phyloP scores from a whole-genome alignment of 2,797 vertebrate species.

The Danio aesculapii region DNA sequence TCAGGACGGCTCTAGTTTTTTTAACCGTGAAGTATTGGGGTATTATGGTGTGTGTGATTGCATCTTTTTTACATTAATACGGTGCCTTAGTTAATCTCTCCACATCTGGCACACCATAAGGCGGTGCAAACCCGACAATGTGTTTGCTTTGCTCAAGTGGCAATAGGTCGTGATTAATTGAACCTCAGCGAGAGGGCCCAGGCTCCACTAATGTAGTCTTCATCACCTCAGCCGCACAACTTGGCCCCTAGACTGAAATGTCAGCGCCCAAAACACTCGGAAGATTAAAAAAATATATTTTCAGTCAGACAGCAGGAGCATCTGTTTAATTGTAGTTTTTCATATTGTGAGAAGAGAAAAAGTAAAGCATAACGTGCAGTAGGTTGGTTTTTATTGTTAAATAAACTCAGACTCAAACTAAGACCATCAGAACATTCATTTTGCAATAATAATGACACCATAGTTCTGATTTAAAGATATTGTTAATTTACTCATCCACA shows the following conservation, averaged over 20 bases:
- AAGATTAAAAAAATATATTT: constrained; percentile 9
- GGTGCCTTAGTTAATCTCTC: constrained; percentile 51
- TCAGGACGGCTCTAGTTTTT: constrained; percentile 30
- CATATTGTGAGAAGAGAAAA: no score
- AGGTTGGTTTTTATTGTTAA: not conserved
- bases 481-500: no score
- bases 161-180: constrained; percentile 58
- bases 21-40: constrained; percentile 40
- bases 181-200: constrained; percentile 36
- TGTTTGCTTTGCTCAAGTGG: constrained; percentile 55
- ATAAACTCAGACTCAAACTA: not conserved
- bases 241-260: constrained; percentile 50
- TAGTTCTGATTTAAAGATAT: not conserved
- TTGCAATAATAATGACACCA: not conserved
- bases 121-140: constrained; percentile 44
- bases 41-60: constrained; percentile 40
- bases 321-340: no score
- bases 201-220: constrained; percentile 48
- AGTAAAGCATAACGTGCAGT: no score
- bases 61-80: constrained; percentile 46
- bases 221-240: constrained; percentile 39
- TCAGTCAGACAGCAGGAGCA: not conserved
- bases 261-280: constrained; percentile 31
- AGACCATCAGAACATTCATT: not conserved
- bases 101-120: constrained; percentile 60